Evolutionary conservation across 2,888 invertebrate genomes (phyloP).

Genomic region (Xestia sexstrigata): DNA sequence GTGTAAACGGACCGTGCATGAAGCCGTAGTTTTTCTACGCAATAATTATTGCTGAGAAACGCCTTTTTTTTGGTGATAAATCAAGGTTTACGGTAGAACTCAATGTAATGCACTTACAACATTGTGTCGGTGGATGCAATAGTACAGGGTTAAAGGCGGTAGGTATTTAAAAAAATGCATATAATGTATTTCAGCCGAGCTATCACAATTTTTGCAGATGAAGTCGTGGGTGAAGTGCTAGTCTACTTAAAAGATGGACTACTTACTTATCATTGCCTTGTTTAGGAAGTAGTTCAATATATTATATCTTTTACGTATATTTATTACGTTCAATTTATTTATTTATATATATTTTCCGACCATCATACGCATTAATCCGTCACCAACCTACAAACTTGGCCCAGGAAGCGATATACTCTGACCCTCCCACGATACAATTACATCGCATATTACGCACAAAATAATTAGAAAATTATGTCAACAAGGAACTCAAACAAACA

Average conservation of each 20-base stretch:
- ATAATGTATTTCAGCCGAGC: too few relatives aligned
- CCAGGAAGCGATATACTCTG: constrained; percentile 9
- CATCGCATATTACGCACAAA: constrained; percentile 28
- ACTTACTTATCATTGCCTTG: not conserved
- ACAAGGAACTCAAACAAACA: constrained; percentile 45
- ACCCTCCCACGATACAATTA: constrained; percentile 9
- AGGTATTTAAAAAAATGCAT: too few relatives aligned
- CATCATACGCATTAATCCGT: not conserved
- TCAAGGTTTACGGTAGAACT: not conserved
- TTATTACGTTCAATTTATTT: too few relatives aligned
- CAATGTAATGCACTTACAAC: not conserved
- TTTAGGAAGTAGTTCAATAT: not conserved
- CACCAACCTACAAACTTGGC: not conserved
- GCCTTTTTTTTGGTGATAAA: too few relatives aligned
- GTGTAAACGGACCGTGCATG: too few relatives aligned
- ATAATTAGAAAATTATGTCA: constrained; percentile 58
- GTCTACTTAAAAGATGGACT: not conserved
- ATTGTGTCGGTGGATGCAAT: too few relatives aligned
- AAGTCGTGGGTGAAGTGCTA: not conserved
- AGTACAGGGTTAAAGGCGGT: too few relatives aligned
- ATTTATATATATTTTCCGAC: too few relatives aligned
- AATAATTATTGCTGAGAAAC: not conserved
- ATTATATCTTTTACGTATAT: not conserved
- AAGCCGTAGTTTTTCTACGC: too few relatives aligned
- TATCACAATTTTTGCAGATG: not conserved